phyloP scores from a whole-genome alignment of 2,113 vertebrate genomes.

The Mormoops blainvillei region DNA sequence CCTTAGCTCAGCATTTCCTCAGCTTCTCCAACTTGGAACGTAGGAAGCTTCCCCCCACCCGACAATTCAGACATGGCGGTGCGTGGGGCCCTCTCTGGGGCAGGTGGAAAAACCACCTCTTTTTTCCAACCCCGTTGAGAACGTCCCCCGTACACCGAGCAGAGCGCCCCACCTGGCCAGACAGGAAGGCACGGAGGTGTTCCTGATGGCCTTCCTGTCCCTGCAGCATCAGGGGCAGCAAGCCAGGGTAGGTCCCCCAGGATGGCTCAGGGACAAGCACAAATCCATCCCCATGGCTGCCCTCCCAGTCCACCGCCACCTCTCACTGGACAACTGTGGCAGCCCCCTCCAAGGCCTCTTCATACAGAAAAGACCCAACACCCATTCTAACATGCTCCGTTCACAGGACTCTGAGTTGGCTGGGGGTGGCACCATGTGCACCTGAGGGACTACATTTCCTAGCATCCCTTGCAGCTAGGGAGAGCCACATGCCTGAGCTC shows the following conservation, averaged over 20 bases:
- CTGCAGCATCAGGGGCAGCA: not conserved
- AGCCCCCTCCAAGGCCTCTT: not conserved
- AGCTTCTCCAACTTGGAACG: not conserved
- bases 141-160: accelerated
- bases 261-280: not conserved
- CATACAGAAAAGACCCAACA: not conserved
- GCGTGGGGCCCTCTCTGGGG: accelerated
- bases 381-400: not conserved
- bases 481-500: not conserved
- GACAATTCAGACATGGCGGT: accelerated
- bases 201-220: not conserved
- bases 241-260: not conserved
- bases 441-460: not conserved
- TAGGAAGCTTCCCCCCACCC: not conserved
- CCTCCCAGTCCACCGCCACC: not conserved
- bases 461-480: not conserved
- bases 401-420: not conserved
- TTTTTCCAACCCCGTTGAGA: not conserved
- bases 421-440: accelerated
- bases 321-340: not conserved
- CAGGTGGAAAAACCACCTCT: not conserved
- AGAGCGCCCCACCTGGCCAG: accelerated
- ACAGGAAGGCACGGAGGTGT: too few species aligned
- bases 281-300: not conserved
- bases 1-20: not conserved